These are phyloP conservation scores for Melangyna quadrimaculata DNA, from an alignment of 2,888 invertebrate genomes.

Conservation along the genomic window DNA sequence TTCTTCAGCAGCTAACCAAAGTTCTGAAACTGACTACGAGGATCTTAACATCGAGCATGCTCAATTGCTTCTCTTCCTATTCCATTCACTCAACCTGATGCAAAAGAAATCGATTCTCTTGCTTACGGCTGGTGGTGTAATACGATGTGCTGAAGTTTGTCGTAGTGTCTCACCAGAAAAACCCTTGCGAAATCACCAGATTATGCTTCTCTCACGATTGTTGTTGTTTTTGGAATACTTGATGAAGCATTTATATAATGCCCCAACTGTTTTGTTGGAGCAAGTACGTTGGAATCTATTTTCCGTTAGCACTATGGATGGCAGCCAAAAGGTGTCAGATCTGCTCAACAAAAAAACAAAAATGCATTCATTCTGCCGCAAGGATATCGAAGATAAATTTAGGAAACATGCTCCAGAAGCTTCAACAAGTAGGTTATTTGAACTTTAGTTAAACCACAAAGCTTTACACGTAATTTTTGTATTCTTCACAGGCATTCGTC, in stretches of 20 bases:
- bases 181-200: conserved; percentile 83
- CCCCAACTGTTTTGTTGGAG: conserved; percentile 91
- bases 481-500: conserved; percentile 86
- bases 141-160: conserved; percentile 86
- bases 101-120: conserved; percentile 97
- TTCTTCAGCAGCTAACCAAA: conserved; percentile 73
- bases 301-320: conserved; percentile 84
- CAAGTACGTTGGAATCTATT: conserved; percentile 94
- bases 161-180: conserved; percentile 80
- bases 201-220: conserved; percentile 91
- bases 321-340: conserved; percentile 82
- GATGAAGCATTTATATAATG: conserved; percentile 97
- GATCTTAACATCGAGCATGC: conserved; percentile 98
- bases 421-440: conserved; percentile 75
- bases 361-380: conserved; percentile 86
- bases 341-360: conserved; percentile 82
- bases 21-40: conserved; percentile 80
- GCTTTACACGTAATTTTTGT: neutral
- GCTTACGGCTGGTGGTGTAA: conserved; percentile 89
- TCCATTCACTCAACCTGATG: conserved; percentile 97
- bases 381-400: conserved; percentile 89
- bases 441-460: neutral
- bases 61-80: conserved; percentile 94
- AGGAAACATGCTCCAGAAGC: conserved; percentile 83
- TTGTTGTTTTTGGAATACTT: conserved; percentile 95